These are phyloP conservation scores for Drosophila micromelanica DNA, from an alignment of 1,140 invertebrate species.

Conservation along the genomic window DNA sequence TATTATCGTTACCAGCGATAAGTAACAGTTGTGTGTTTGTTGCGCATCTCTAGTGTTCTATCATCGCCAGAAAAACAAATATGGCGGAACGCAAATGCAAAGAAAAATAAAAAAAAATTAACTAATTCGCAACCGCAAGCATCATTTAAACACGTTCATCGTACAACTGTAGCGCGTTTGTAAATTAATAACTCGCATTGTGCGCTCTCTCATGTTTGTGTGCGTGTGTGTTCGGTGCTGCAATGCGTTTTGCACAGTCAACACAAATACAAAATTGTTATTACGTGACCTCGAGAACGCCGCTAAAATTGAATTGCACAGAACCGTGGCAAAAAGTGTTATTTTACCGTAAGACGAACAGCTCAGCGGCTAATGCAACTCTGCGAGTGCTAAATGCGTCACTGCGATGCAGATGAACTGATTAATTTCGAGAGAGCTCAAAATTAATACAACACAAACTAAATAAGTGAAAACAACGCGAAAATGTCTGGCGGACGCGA, in stretches of 20 bases:
- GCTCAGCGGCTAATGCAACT: slow-evolving; percentile 10
- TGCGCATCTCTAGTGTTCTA: slow-evolving; percentile 10
- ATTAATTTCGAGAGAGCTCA: slow-evolving; percentile 4
- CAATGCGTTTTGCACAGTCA: slow-evolving; percentile 51
- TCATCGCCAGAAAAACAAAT: slow-evolving; percentile 69
- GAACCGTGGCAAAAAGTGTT: slow-evolving; percentile 40
- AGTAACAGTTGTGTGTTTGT: slow-evolving; percentile 21
- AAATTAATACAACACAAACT: slow-evolving; percentile 14
- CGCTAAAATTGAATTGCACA: slow-evolving; percentile 51
- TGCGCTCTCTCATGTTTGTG: slow-evolving; percentile 9
- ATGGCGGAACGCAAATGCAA: slow-evolving; percentile 69
- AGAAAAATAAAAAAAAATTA: slow-evolving; percentile 52
- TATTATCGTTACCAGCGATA: background rate
- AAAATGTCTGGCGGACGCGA: slow-evolving; percentile 80
- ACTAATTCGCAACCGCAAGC: slow-evolving; percentile 18
- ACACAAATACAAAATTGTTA: slow-evolving; percentile 46
- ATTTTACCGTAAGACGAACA: slow-evolving; percentile 1
- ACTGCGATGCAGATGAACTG: slow-evolving; percentile 28
- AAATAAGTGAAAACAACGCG: slow-evolving; percentile 27
- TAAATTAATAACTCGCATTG: slow-evolving; percentile 3
- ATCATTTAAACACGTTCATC: slow-evolving; percentile 1
- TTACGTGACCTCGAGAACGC: slow-evolving; percentile 51
- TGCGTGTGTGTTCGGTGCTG: slow-evolving; percentile 15
- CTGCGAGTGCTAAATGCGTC: slow-evolving; percentile 12
- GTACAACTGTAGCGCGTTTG: background rate